Base-by-base conservation (phyloP, 2,888 invertebrate species). In the Apomyelois bistriatella region DNA sequence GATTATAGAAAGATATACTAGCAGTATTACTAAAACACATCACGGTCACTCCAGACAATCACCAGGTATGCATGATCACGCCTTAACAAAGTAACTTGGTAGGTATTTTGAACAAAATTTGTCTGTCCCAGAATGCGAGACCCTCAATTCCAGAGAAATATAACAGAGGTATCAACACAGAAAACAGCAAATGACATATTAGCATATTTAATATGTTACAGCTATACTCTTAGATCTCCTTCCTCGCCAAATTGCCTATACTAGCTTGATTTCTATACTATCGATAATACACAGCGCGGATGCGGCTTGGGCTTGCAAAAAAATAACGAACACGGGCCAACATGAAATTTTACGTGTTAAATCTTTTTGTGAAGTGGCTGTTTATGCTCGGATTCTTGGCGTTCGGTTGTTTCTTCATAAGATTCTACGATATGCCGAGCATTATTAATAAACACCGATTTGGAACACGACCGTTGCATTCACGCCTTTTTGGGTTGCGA, bases 291-390 rank as follows among this genome's bases (percentile, higher is more conserved):
- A 10, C 10, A 10, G 10, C 47, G 15, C 36, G 16, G 47, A n/a
- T n/a, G n/a, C n/a, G n/a, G 36, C 35, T 36, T 13, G 47, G 8
- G 8, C 15, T 5, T 13, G 16, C 49, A 50, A 50, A 50, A 48
- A 50, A 50, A 30, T 38, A 15, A 40, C 40, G 30, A 50, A 50
- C 49, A 49, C 13, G 48, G 37, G 30, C 49, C 28, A 40, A 49
- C 49, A 50, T 32, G 49, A 50, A 49, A 30, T 50, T 50, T 50
- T 50, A 16, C 40, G 30, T 50, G 49, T 41, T 15, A 50, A 50
- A 32, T 15, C 56, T 76, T 75, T 74, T 77, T 77, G 74, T 62
- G 49, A 32, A 32, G 63, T 77, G 78, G 76, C 74, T 73, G 66
- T 67, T 80, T 80, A 81, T 82, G 76, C 79, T 35, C 5, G 48